Percentiles rank a stretch among this genome's conserved stretches.
phyloP scores from a whole-genome alignment of 2,797 vertebrate genomes.

The Myiotriccus ornatus region DNA sequence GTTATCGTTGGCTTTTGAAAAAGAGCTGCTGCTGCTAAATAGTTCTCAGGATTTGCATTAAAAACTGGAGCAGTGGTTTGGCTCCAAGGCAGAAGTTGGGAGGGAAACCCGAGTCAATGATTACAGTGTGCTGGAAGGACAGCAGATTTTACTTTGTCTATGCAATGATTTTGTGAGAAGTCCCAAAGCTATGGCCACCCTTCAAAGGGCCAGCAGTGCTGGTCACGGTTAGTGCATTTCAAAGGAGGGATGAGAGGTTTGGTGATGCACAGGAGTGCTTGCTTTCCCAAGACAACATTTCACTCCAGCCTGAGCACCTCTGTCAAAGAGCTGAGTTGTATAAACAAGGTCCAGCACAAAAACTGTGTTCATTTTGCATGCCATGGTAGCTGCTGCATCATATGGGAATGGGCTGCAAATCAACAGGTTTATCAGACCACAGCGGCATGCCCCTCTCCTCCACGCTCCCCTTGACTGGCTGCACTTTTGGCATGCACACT shows the following conservation, averaged over 20 bases:
- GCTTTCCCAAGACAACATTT: background rate
- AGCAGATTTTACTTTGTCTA: background rate
- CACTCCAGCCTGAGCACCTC: background rate
- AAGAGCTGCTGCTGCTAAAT: conserved; percentile 18
- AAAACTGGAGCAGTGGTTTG: conserved; percentile 27
- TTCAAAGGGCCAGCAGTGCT: background rate
- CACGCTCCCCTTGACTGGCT: background rate
- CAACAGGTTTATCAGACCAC: background rate
- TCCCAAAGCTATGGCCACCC: background rate
- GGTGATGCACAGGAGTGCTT: background rate
- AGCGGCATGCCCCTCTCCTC: background rate
- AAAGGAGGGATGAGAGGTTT: background rate
- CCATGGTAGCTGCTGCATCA: background rate
- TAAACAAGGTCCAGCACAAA: background rate
- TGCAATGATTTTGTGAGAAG: background rate
- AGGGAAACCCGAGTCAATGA: background rate
- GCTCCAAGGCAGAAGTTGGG: background rate
- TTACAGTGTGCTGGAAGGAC: background rate
- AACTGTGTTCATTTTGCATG: background rate
- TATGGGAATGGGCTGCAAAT: background rate
- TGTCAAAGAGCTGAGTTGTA: background rate
- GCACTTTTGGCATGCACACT: background rate
- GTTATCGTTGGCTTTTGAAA: background rate
- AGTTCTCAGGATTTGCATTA: conserved; percentile 29
- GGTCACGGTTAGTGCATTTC: background rate